phyloP scores from a whole-genome alignment of 2,113 vertebrate genomes.

The Albula goreensis region DNA sequence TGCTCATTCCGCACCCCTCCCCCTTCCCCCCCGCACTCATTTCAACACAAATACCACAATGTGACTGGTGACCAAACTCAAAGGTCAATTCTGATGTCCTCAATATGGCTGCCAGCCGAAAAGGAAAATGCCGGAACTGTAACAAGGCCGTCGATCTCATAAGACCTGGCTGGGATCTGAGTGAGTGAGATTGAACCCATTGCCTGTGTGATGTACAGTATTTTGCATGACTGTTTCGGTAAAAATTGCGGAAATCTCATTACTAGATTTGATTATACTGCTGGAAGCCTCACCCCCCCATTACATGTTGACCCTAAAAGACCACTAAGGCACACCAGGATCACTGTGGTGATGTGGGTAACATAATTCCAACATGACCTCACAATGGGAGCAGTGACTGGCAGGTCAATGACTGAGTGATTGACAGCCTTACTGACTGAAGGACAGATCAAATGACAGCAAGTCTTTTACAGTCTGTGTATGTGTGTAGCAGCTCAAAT shows the following conservation, averaged over 20 bases:
- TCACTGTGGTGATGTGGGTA: not conserved
- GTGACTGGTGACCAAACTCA: not conserved
- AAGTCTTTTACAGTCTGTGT: conserved; percentile 5
- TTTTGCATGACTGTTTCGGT: not conserved
- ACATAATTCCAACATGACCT: not conserved
- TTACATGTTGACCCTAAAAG: not conserved
- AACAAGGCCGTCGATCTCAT: too few species aligned
- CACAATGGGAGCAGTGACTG: not conserved
- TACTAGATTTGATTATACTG: conserved; percentile 41
- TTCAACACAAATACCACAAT: too few species aligned
- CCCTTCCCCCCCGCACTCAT: too few species aligned
- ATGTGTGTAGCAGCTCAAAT: conserved; percentile 6
- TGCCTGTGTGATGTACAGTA: conserved; percentile 34
- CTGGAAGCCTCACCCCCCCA: conserved; percentile 12
- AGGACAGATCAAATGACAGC: conserved; percentile 11
- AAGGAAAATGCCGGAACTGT: too few species aligned
- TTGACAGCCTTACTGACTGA: conserved; percentile 7
- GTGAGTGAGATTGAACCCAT: not conserved
- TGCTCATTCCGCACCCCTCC: too few species aligned
- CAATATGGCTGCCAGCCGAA: not conserved
- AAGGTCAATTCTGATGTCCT: not conserved
- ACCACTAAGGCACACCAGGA: not conserved
- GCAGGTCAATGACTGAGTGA: conserved; percentile 1
- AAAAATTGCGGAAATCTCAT: conserved; percentile 43
- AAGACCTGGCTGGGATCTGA: too few species aligned